Evolutionary conservation across 2,888 invertebrate species (phyloP).

Genomic region (Biston stratarius): DNA sequence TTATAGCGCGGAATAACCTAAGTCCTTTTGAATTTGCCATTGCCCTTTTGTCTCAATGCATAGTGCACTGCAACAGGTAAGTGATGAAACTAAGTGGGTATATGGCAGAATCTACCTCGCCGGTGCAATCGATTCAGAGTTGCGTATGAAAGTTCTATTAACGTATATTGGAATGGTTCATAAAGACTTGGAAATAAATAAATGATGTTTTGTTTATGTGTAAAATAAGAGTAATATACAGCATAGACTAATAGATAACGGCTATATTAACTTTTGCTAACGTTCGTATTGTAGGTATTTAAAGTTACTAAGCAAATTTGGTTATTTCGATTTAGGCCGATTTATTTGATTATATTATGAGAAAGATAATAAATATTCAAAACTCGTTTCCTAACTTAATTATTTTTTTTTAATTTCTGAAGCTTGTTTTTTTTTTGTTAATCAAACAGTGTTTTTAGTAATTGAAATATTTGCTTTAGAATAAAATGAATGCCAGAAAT

Average conservation of each 20-base stretch:
- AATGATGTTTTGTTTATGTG: background rate
- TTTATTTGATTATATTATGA: no score
- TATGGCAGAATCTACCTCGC: background rate
- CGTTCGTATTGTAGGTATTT: no score
- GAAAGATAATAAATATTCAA: no score
- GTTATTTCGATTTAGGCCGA: no score
- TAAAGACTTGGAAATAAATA: background rate
- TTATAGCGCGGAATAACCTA: background rate
- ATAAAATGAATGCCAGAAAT: no score
- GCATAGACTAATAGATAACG: background rate
- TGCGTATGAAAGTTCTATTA: background rate
- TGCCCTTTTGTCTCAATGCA: conserved; percentile 11
- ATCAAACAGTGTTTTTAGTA: no score
- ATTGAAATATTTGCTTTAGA: no score
- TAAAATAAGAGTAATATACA: background rate
- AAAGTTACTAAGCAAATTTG: no score
- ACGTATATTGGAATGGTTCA: conserved; percentile 13
- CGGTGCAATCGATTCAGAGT: conserved; percentile 1
- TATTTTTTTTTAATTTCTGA: no score
- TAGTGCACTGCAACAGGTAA: background rate
- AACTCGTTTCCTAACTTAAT: no score
- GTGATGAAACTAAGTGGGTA: conserved; percentile 6
- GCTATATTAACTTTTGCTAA: no score
- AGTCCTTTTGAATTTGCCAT: background rate
- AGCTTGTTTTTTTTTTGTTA: no score